These are phyloP conservation scores for Troides oblongomaculatus DNA, from an alignment of 2,888 invertebrate species.

Conservation along the genomic window DNA sequence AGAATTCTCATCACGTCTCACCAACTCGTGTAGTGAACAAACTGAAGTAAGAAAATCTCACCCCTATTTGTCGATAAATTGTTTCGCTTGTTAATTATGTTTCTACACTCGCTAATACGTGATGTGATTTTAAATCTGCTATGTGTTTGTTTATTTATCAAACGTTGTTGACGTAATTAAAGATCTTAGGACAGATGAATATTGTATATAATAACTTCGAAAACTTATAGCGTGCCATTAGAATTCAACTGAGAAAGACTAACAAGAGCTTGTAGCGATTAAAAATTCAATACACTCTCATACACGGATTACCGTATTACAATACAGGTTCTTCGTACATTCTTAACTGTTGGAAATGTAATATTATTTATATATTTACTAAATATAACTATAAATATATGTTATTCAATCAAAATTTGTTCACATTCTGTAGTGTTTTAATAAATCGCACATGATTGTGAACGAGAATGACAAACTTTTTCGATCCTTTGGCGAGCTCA, in stretches of 20 bases:
- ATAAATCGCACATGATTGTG: too few relatives aligned
- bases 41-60: constrained; percentile 30
- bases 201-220: neutral
- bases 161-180: constrained; percentile 4
- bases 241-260: neutral
- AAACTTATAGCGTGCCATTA: neutral
- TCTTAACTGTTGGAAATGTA: neutral
- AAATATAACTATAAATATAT: neutral
- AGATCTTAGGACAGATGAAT: neutral
- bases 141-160: constrained; percentile 17
- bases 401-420: neutral
- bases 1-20: constrained; percentile 21
- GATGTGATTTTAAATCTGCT: constrained; percentile 21
- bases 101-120: constrained; percentile 29
- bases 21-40: constrained; percentile 27
- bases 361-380: neutral
- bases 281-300: neutral
- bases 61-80: constrained; percentile 29
- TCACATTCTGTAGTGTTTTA: neutral
- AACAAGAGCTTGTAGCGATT: neutral
- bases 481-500: too few relatives aligned
- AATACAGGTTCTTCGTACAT: neutral
- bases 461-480: too few relatives aligned
- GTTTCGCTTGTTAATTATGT: constrained; percentile 32
- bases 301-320: neutral